phyloP scores from a whole-genome alignment of 2,888 invertebrate genomes.

The Helobdella robusta region DNA sequence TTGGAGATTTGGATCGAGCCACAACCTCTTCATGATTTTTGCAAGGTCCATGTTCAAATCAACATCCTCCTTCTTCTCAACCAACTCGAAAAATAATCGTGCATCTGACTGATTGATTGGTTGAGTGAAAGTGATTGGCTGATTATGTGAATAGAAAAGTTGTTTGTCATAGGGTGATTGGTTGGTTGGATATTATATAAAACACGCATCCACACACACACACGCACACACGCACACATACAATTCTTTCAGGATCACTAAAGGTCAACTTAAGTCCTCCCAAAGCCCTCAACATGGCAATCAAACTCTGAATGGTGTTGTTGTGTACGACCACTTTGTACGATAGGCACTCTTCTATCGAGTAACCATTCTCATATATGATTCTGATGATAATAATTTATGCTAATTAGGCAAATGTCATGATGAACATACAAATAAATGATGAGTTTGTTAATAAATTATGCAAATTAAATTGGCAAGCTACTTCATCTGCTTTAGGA shows the following conservation, averaged over 20 bases:
- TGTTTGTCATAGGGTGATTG: no score
- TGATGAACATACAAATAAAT: constrained; percentile 12
- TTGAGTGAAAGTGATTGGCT: no score
- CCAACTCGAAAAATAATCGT: neutral
- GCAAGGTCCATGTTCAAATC: neutral
- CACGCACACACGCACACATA: no score
- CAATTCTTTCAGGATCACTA: neutral
- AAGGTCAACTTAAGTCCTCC: constrained; percentile 16
- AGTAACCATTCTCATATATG: constrained; percentile 25
- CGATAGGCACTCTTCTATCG: constrained; percentile 16
- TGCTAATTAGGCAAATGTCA: neutral
- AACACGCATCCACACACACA: no score
- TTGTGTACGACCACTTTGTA: constrained; percentile 24
- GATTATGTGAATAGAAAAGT: no score
- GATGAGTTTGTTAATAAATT: no score
- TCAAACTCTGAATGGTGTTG: constrained; percentile 26
- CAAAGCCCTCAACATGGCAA: constrained; percentile 25
- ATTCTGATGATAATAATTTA: constrained; percentile 10
- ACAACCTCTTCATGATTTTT: constrained; percentile 1
- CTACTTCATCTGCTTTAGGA: constrained; percentile 28
- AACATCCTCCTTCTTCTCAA: constrained; percentile 13
- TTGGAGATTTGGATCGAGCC: constrained; percentile 11
- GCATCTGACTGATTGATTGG: constrained; percentile 3
- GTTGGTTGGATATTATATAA: no score
- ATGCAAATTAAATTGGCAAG: neutral